A percentile compares a stretch with the other conserved stretches of the same genome.
Conservation (phyloP, 2,888 invertebrate species). For the Drosophila acutilabella region DNA sequence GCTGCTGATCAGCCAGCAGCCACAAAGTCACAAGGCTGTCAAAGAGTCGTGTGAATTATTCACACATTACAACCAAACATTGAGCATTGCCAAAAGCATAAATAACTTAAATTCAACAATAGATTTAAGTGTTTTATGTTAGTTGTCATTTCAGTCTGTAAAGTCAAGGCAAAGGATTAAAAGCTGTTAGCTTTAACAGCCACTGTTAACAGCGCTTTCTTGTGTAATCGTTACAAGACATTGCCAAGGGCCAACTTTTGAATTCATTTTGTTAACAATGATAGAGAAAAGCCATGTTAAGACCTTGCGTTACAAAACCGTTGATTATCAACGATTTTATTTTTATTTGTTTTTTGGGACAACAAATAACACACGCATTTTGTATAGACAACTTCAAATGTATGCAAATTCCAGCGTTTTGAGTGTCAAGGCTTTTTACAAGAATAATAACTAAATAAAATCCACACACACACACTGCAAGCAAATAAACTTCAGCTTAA, state of each 20-base stretch:
- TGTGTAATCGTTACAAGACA: background rate
- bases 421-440: conserved; percentile 75
- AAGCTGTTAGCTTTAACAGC: too few relatives aligned
- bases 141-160: background rate
- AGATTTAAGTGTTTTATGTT: background rate
- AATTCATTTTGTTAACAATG: conserved; percentile 26
- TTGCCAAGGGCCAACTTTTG: conserved; percentile 9
- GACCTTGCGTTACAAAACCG: conserved; percentile 52
- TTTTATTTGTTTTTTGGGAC: conserved; percentile 51
- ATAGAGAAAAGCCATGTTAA: conserved; percentile 23
- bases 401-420: conserved; percentile 68
- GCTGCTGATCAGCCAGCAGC: conserved; percentile 40
- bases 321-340: conserved; percentile 53
- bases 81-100: conserved; percentile 47
- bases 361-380: conserved; percentile 32
- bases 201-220: conserved; percentile 3
- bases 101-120: conserved; percentile 3
- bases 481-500: conserved; percentile 57
- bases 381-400: conserved; percentile 48
- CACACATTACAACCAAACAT: conserved; percentile 62
- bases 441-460: conserved; percentile 36
- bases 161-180: background rate
- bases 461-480: conserved; percentile 24
- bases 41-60: conserved; percentile 64
- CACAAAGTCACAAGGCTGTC: conserved; percentile 51